phyloP scores from a whole-genome alignment of 2,113 vertebrate species.

The Poicephalus meyeri region DNA sequence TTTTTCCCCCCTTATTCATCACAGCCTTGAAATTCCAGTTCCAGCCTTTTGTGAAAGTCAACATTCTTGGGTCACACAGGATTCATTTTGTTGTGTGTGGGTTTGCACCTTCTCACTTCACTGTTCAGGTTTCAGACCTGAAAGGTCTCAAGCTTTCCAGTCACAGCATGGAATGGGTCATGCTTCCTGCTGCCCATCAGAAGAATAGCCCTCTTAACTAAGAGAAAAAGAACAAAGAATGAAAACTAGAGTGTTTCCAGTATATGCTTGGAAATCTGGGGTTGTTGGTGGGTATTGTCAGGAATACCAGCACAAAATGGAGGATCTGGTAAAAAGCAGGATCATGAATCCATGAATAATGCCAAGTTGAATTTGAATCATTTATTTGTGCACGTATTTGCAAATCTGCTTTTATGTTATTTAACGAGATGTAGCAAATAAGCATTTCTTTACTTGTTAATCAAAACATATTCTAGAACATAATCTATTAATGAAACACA shows the following conservation, averaged over 20 bases:
- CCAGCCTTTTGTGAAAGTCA: neutral
- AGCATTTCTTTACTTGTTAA: slow-evolving; percentile 28
- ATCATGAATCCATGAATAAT: neutral
- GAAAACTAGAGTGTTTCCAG: neutral
- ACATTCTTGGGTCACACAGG: neutral
- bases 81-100: neutral
- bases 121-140: slow-evolving; percentile 44
- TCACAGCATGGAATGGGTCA: slow-evolving; percentile 4
- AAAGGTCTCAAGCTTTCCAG: neutral
- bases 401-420: neutral
- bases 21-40: neutral
- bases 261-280: neutral
- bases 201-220: slow-evolving; percentile 10
- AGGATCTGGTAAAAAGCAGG: neutral
- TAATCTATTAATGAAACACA: slow-evolving; percentile 49
- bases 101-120: slow-evolving; percentile 25
- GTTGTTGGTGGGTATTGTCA: neutral
- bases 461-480: slow-evolving; percentile 1
- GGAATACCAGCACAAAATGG: neutral
- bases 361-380: neutral
- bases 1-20: neutral
- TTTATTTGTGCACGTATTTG: neutral
- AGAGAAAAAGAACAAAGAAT: neutral
- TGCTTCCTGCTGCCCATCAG: slow-evolving; percentile 4
- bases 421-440: neutral